Base-by-base conservation (phyloP, 2,113 vertebrate species). In the Corvus hawaiiensis region DNA sequence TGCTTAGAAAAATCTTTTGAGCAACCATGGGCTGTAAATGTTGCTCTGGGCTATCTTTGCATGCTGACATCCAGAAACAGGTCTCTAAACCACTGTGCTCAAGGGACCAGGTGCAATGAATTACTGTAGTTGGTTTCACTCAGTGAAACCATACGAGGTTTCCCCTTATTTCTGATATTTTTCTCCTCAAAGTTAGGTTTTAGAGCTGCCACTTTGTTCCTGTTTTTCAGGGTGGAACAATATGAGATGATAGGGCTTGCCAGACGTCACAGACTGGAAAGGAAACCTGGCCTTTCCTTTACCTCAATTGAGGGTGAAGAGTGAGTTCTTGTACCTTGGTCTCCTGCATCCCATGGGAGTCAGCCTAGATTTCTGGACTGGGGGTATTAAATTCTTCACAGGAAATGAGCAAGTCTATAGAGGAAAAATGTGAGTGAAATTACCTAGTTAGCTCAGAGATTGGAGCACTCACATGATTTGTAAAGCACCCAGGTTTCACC, bases 1-100 rank as follows among this genome's bases (percentile, higher is more conserved):
- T 35, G 56, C n/a, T 88, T 87, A 63, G 49, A 43, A 93, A 80
- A 94, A 69, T 85, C 39, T 90, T 92, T 55, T 74, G 89, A 92
- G 52, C 15, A 80, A 28, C 49, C 10, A 41, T 7, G 48, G 43
- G 5, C 24, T 84, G 27, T 44, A 78, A 85, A 12, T 66, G 33
- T 43, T 83, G 13, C 43, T 89, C 26, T 71, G 26, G 16, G 30
- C 30, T 52, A 8, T 66, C 33, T 87, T 51, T 52, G 7, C 55
- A 37, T 26, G 8, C n/a, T 59, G 43, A 24, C 27, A 61, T 15
- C 24, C 64, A 61, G 14, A 16, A 76, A 49, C 8, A 55, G 23
- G 16, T 69, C 74, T 74, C 43, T 59, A 67, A 39, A 49, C 13
- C 32, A 46, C 46, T 74, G 9, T 52, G 19, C 8, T 93, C 23